Conservation (phyloP, 1,140 invertebrate species). For the Sitobion miscanthi region DNA sequence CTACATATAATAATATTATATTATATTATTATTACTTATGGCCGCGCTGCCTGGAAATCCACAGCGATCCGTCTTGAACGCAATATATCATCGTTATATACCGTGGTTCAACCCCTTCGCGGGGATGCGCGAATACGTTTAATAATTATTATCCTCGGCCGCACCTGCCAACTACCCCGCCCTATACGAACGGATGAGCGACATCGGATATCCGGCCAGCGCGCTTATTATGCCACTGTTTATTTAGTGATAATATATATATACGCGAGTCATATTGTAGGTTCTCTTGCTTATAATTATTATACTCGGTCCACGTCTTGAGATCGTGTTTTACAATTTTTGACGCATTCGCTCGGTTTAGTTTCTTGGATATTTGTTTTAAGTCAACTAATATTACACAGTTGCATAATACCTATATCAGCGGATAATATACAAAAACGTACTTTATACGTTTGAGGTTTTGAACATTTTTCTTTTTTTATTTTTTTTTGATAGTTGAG, state of each 20-base stretch:
- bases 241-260: not conserved
- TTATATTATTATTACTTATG: not conserved
- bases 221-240: not conserved
- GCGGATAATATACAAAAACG: not conserved
- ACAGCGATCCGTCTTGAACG: conserved; percentile 14
- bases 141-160: not conserved
- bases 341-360: not conserved
- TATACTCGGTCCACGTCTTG: too few species aligned
- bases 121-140: not conserved
- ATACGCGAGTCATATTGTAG: too few species aligned
- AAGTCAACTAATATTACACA: too few species aligned
- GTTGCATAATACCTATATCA: too few species aligned
- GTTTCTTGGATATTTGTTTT: not conserved
- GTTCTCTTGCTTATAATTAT: too few species aligned
- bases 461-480: too few species aligned
- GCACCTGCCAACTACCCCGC: not conserved
- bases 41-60: not conserved
- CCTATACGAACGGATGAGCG: not conserved
- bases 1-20: not conserved
- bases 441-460: too few species aligned
- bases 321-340: not conserved
- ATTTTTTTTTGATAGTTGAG: too few species aligned
- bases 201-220: not conserved
- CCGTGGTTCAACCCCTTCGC: not conserved
- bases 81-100: conserved; percentile 28